Conservation (phyloP, 1,140 invertebrate genomes). For the Atopsyche davidsoni region DNA sequence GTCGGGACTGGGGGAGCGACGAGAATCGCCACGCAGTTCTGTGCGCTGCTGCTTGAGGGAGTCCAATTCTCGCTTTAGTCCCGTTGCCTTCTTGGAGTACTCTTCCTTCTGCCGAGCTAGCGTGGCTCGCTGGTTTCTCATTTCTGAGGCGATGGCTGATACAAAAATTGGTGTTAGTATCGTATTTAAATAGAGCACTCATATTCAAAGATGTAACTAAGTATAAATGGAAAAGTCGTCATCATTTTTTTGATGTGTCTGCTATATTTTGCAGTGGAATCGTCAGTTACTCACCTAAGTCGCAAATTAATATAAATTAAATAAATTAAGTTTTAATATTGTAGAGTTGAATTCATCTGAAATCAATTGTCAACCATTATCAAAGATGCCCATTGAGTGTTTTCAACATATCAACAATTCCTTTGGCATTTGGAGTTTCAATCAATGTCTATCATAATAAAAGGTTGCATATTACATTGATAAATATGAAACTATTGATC, state of each 20-base stretch:
- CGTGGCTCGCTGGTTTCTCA: slow-evolving; percentile 71
- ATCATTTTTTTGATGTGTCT: not conserved
- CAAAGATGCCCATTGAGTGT: no score
- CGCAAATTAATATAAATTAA: not conserved
- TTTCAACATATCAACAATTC: no score
- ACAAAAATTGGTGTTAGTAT: no score
- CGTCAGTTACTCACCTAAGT: not conserved
- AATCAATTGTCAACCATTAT: no score
- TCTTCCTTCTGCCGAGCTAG: slow-evolving; percentile 70
- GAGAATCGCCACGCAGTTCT: slow-evolving; percentile 60
- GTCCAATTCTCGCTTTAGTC: slow-evolving; percentile 68
- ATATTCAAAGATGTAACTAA: not conserved
- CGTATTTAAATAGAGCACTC: slow-evolving; percentile 7
- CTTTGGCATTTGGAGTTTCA: no score
- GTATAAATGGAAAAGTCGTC: not conserved
- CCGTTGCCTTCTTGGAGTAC: slow-evolving; percentile 63
- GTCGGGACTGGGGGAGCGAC: slow-evolving; percentile 57
- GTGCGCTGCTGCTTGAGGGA: slow-evolving; percentile 68
- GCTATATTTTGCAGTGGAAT: not conserved
- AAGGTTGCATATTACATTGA: no score
- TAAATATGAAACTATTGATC: no score
- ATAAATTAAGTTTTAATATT: not conserved
- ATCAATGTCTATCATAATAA: no score
- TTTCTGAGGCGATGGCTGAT: slow-evolving; percentile 70
- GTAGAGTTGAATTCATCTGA: no score